Percentiles rank a stretch among this genome's conserved stretches.
phyloP scores from a whole-genome alignment of 2,113 vertebrate genomes.

The Ptyas mucosa region DNA sequence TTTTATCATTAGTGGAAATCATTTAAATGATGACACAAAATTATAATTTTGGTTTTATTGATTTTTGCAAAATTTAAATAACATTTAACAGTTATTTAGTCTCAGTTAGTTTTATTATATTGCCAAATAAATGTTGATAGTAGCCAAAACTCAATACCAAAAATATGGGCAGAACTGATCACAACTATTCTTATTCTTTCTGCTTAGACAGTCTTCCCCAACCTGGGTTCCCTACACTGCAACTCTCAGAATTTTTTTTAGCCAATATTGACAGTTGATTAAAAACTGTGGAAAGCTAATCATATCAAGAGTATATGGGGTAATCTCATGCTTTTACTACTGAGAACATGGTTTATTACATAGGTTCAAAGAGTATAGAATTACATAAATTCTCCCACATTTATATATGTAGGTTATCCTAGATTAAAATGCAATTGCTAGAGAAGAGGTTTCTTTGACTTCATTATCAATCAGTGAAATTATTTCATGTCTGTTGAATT shows the following conservation, averaged over 20 bases:
- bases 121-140: neutral
- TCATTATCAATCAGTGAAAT: neutral
- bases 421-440: too few relatives aligned
- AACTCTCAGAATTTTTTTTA: neutral
- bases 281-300: neutral
- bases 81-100: neutral
- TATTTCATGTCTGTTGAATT: neutral
- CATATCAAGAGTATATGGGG: neutral
- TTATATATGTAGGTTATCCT: neutral
- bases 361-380: neutral
- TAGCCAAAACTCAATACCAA: neutral
- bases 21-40: neutral
- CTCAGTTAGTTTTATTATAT: neutral
- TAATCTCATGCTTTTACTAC: too few relatives aligned
- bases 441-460: neutral
- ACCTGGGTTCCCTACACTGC: neutral
- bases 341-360: neutral
- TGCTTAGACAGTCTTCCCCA: neutral
- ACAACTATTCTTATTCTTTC: neutral
- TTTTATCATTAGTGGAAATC: neutral
- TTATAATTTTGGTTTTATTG: neutral
- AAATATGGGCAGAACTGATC: neutral
- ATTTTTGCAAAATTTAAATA: neutral
- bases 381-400: neutral
- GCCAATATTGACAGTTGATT: neutral